Percentiles rank a stretch among this genome's conserved stretches.
Conservation (phyloP, 1,140 invertebrate species). For the Vollenhovia emeryi region DNA sequence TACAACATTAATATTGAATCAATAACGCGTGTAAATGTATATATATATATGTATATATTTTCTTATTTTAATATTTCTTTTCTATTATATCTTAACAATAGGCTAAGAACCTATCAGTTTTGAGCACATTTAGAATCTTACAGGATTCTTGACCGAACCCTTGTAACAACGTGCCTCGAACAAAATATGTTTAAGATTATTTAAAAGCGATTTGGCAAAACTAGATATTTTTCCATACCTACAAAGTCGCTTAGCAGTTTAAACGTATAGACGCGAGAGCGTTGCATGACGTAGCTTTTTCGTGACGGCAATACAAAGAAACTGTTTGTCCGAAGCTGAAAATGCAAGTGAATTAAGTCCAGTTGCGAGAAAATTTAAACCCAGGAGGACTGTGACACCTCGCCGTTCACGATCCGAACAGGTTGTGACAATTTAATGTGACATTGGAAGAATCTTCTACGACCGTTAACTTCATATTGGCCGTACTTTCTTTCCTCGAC, state of each 20-base stretch:
- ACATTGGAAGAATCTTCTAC: neutral
- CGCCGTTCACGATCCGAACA: neutral
- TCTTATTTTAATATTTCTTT: neutral
- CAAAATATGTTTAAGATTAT: neutral
- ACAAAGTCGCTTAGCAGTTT: neutral
- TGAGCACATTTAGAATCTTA: slow-evolving; percentile 22
- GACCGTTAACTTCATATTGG: neutral
- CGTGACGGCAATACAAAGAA: neutral
- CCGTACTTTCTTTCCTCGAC: neutral
- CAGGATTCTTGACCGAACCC: slow-evolving; percentile 33
- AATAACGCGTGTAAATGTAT: neutral
- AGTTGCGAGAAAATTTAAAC: neutral
- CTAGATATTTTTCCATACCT: neutral
- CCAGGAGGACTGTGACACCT: neutral
- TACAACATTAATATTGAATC: slow-evolving; percentile 9
- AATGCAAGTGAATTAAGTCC: neutral
- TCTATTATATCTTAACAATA: neutral
- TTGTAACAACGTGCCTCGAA: neutral
- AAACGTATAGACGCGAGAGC: neutral
- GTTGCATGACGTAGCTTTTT: neutral
- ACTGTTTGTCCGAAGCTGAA: neutral
- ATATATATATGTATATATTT: neutral
- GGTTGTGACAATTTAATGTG: no score
- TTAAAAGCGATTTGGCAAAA: neutral
- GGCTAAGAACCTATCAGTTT: neutral